Evolutionary conservation across 1,140 invertebrate genomes (phyloP).

Genomic region (Bombus huntii): DNA sequence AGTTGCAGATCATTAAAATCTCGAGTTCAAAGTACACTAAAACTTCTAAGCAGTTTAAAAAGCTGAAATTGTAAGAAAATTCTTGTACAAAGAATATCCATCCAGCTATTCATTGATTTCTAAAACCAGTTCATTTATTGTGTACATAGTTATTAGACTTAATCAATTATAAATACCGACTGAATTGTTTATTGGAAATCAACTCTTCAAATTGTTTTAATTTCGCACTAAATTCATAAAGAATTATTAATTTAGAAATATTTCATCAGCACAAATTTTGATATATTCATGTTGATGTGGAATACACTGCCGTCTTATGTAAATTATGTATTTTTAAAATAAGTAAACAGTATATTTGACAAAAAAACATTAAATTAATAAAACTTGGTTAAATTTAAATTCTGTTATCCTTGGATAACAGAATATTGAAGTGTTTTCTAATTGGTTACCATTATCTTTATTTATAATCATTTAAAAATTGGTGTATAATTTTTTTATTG

Average conservation of each 20-base stretch:
- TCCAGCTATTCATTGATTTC: constrained; percentile 70
- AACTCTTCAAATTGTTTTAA: constrained; percentile 32
- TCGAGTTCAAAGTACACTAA: constrained; percentile 74
- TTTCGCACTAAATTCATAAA: constrained; percentile 20
- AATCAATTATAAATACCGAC: constrained; percentile 62
- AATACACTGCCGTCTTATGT: not conserved
- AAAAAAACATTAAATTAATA: not conserved
- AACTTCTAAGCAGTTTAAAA: constrained; percentile 78
- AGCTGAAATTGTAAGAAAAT: constrained; percentile 80
- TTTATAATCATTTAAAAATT: constrained; percentile 1
- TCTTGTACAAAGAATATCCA: constrained; percentile 70
- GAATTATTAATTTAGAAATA: constrained; percentile 8
- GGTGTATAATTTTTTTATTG: not conserved
- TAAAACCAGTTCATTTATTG: constrained; percentile 52
- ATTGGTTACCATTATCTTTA: not conserved
- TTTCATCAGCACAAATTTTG: not conserved
- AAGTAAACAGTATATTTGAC: not conserved
- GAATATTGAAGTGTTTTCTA: not conserved
- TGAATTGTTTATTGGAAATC: constrained; percentile 54
- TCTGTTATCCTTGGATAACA: not conserved
- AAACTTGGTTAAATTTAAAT: not conserved
- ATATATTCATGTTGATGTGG: not conserved
- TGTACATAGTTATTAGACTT: constrained; percentile 66
- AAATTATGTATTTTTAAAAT: not conserved
- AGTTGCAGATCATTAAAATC: constrained; percentile 77